phyloP scores from a whole-genome alignment of 2,797 vertebrate genomes.

The Typhlichthys eigenmanni region DNA sequence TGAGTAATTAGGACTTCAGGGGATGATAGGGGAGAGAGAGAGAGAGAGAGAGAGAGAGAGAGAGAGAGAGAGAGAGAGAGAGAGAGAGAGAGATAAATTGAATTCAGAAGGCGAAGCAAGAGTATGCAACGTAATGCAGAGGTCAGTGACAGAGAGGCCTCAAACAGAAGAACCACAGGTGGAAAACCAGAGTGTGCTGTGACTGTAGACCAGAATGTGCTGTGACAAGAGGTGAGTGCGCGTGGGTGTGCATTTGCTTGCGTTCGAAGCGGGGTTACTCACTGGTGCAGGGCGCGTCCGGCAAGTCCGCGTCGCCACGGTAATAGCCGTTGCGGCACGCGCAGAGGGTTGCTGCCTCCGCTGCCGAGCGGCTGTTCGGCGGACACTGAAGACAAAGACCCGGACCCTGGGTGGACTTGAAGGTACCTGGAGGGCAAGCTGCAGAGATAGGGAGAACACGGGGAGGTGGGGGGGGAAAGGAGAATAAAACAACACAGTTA shows the following conservation, averaged over 20 bases:
- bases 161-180: conserved; percentile 10
- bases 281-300: conserved; percentile 93
- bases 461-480: background rate
- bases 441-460: conserved; percentile 49
- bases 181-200: background rate
- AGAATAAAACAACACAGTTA: background rate
- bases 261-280: conserved; percentile 65
- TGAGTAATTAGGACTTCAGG: conserved; percentile 75
- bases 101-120: conserved; percentile 24
- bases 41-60: conserved; percentile 27
- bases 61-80: conserved; percentile 9
- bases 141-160: conserved; percentile 32
- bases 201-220: no score
- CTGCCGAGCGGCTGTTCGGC: conserved; percentile 89
- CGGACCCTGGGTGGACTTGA: conserved; percentile 91
- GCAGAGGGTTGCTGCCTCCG: conserved; percentile 90
- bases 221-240: no score
- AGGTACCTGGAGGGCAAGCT: conserved; percentile 94
- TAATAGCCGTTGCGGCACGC: conserved; percentile 94
- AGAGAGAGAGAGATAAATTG: background rate
- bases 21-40: conserved; percentile 52
- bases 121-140: conserved; percentile 37
- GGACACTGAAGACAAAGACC: conserved; percentile 90
- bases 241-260: no score
- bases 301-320: conserved; percentile 87